These are phyloP conservation scores for Proteles cristata DNA, from an alignment of 2,113 vertebrate genomes.

Conservation along the genomic window DNA sequence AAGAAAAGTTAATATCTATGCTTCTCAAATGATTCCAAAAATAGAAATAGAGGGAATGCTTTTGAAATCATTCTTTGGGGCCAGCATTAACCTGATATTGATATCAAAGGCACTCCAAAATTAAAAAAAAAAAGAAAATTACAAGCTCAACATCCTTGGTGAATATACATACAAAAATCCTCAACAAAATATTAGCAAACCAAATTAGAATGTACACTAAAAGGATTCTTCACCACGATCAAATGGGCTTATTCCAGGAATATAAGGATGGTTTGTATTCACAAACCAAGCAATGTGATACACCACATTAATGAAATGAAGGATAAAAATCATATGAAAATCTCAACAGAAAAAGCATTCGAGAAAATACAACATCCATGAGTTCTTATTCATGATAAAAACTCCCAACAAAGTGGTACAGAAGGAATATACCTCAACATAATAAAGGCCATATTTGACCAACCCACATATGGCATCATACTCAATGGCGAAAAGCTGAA, in stretches of 20 bases:
- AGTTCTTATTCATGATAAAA: background rate
- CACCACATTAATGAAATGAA: background rate
- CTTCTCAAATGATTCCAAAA: background rate
- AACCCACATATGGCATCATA: background rate
- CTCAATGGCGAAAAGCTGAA: background rate
- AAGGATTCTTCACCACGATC: background rate
- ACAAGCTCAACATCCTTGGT: background rate
- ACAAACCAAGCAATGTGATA: background rate
- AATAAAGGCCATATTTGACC: background rate
- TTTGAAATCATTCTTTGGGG: background rate
- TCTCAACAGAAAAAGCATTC: background rate
- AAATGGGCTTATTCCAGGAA: background rate
- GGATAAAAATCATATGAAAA: background rate
- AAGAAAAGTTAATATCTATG: background rate
- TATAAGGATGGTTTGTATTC: background rate
- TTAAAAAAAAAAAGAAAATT: background rate
- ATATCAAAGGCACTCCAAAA: background rate
- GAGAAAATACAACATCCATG: background rate
- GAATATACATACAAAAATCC: background rate
- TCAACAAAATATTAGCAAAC: background rate
- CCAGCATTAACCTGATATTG: background rate
- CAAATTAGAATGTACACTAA: background rate
- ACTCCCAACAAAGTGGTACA: background rate
- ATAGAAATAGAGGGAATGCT: background rate
- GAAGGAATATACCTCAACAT: background rate